Percentiles rank a stretch among this genome's conserved stretches.
Evolutionary conservation across 2,888 invertebrate genomes (phyloP).

Genomic region (Phortica okadai): DNA sequence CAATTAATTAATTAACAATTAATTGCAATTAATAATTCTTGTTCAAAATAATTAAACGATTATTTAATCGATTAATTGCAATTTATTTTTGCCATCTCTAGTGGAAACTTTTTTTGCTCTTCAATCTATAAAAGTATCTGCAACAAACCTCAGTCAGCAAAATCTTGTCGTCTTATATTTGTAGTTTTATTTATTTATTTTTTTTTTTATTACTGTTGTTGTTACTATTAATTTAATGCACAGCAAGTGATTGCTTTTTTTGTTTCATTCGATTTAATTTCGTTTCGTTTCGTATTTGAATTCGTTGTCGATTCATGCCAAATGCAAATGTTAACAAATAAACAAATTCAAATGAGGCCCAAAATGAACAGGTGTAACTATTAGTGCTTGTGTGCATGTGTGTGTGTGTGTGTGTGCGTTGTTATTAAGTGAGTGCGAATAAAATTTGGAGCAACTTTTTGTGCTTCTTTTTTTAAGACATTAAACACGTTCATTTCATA

Average conservation of each 20-base stretch:
- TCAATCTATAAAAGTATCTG: too few species aligned
- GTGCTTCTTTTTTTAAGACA: background rate
- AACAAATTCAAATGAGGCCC: slow-evolving; percentile 8
- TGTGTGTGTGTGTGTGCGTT: background rate
- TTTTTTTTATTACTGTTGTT: background rate
- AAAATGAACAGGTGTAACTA: background rate
- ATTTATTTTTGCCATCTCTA: too few species aligned
- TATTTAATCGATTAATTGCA: too few species aligned
- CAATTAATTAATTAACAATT: too few species aligned
- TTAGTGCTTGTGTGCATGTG: background rate
- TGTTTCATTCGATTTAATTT: background rate
- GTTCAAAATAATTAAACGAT: too few species aligned
- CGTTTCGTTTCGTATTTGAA: background rate
- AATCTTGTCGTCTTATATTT: too few species aligned
- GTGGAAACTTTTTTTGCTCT: too few species aligned
- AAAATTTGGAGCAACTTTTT: slow-evolving; percentile 6
- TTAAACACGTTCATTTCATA: too few species aligned
- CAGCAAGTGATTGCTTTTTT: slow-evolving; percentile 22
- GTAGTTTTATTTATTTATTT: too few species aligned
- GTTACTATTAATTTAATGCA: slow-evolving; percentile 24
- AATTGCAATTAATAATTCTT: too few species aligned
- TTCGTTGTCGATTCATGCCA: background rate
- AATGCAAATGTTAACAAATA: slow-evolving; percentile 20
- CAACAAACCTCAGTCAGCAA: too few species aligned
- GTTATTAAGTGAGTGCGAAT: slow-evolving; percentile 25